phyloP scores from a whole-genome alignment of 1,140 invertebrate species.

The Adelges cooleyi region DNA sequence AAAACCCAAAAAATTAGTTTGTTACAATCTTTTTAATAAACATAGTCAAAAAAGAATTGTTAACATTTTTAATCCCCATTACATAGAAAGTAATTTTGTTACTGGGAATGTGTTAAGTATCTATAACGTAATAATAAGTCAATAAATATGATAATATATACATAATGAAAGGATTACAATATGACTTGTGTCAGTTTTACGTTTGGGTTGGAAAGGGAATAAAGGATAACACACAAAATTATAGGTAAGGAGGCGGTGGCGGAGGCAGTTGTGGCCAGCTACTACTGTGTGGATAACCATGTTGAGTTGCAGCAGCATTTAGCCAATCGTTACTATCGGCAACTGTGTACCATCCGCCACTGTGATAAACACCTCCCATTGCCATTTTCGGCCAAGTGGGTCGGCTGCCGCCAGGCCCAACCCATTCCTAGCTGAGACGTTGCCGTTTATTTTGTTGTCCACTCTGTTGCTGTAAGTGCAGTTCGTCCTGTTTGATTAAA shows the following conservation, averaged over 20 bases:
- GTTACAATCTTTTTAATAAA: no score
- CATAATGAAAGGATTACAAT: no score
- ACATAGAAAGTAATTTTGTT: no score
- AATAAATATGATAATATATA: no score
- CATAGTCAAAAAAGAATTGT: no score
- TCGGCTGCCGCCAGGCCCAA: constrained; percentile 16
- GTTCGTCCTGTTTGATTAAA: neutral
- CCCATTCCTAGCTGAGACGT: constrained; percentile 21
- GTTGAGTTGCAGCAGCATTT: neutral
- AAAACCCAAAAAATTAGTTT: no score
- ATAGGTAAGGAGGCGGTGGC: neutral
- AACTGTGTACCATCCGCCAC: neutral
- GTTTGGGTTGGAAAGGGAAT: no score
- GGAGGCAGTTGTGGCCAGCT: constrained; percentile 10
- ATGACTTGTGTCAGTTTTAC: no score
- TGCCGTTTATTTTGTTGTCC: neutral
- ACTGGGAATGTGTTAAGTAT: no score
- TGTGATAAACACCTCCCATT: neutral
- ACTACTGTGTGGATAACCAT: neutral
- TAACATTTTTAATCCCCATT: no score
- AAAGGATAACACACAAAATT: neutral
- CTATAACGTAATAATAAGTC: no score
- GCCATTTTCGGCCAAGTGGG: constrained; percentile 4
- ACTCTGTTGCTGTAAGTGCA: constrained; percentile 37
- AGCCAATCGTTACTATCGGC: constrained; percentile 11